Evolutionary conservation across 2,888 invertebrate species (phyloP), one percentile per base, ranked within the genome.

Genomic region (Melipona beecheii): DNA sequence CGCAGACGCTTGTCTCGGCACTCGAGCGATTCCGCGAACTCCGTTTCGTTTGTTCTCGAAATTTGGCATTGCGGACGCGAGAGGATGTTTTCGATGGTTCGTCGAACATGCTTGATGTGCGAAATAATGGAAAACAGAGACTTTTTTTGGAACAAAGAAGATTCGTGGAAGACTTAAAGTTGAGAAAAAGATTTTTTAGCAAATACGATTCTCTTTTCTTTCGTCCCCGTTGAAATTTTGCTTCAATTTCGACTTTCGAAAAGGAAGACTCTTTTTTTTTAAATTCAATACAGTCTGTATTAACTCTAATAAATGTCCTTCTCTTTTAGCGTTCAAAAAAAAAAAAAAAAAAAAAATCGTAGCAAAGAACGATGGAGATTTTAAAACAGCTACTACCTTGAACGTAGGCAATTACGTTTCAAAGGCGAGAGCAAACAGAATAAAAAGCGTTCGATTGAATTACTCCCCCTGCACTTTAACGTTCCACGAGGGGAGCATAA

Each of bases 1-100:
- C 31, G 31, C 27, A 24, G 62, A 70, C 21, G 74, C 58, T 74
- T 75, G 74, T 70, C 71, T n/a, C 64, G 74, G 13, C 21, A 56
- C 0, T 13, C 27, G 43, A 1, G 5, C n/a, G 27, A 21, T 72
- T 52, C 77, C 6, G 15, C 43, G 52, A 81, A 72, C 52, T 62
- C n/a, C 27, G 17, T 13, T 19, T 43, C 60, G 24, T 50, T 60
- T 27, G 15, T 21, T 70, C 27, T 49, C 58, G 6, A 52, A 21
- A 52, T 69, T 68, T 24, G 2, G 2, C 27, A 64, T n/a, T 1
- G n/a, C 15, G 3, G 0, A 66, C 9, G 17, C 36, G 31, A 2
- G 11, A 2, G 11, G 27, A 62, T 31, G 31, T 31, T 62, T 62
- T 27, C 31, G 19, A 64, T 36, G 62, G 4, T 31, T 31, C 31